Evolutionary conservation across 2,888 invertebrate genomes (phyloP).

Genomic region (Himalopsyche anomala): DNA sequence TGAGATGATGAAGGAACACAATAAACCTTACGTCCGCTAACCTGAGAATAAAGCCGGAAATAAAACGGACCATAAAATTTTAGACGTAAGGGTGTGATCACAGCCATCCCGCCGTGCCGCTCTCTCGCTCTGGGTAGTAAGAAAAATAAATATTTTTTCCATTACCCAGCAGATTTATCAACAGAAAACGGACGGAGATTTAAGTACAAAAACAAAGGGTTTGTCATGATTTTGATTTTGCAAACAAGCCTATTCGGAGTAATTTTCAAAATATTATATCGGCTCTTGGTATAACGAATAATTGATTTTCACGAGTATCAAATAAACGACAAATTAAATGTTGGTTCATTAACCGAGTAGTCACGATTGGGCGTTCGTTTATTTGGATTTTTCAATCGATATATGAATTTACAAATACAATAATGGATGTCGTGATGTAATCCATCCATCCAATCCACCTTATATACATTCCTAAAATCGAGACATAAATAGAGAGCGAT

Average conservation of each 20-base stretch:
- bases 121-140: not conserved
- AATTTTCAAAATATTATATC: too few species aligned
- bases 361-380: too few species aligned
- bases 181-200: not conserved
- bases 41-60: constrained; percentile 58
- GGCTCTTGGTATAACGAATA: too few species aligned
- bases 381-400: too few species aligned
- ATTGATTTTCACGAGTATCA: too few species aligned
- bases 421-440: too few species aligned
- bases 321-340: too few species aligned
- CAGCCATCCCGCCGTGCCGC: constrained; percentile 1
- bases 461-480: too few species aligned
- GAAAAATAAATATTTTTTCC: constrained; percentile 30
- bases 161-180: not conserved
- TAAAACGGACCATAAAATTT: constrained; percentile 52
- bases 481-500: too few species aligned
- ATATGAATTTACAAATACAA: too few species aligned
- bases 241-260: not conserved
- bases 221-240: constrained; percentile 7
- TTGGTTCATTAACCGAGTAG: too few species aligned
- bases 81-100: constrained; percentile 32
- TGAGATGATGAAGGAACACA: constrained; percentile 53
- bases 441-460: too few species aligned
- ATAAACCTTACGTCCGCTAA: constrained; percentile 60
- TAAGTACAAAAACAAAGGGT: constrained; percentile 13